Percentiles rank a stretch among this genome's conserved stretches.
These are phyloP conservation scores for Heteromyza rotundicornis DNA, from an alignment of 2,888 invertebrate genomes.

Conservation along the genomic window DNA sequence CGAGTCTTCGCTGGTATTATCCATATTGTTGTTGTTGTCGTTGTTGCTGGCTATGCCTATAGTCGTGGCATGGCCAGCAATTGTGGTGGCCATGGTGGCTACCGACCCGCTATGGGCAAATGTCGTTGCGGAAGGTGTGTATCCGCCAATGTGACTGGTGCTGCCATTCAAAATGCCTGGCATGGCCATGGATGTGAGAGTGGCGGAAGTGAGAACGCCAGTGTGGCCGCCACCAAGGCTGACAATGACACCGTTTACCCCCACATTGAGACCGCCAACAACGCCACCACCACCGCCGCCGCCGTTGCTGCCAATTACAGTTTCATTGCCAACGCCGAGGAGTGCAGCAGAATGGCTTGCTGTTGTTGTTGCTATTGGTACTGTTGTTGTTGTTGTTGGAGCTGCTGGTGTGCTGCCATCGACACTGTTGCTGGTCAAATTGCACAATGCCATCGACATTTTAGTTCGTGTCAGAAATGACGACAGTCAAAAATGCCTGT, in stretches of 20 bases:
- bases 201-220: background rate
- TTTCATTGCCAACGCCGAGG: background rate
- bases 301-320: slow-evolving; percentile 5
- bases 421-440: slow-evolving; percentile 41
- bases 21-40: slow-evolving; percentile 74
- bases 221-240: background rate
- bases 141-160: background rate
- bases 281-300: background rate
- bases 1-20: slow-evolving; percentile 86
- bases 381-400: slow-evolving; percentile 19
- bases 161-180: slow-evolving; percentile 63
- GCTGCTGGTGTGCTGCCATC: slow-evolving; percentile 11
- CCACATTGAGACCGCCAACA: slow-evolving; percentile 9
- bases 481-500: slow-evolving; percentile 21
- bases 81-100: slow-evolving; percentile 24
- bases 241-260: background rate
- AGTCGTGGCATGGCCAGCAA: slow-evolving; percentile 37
- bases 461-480: no score
- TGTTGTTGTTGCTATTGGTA: background rate
- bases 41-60: slow-evolving; percentile 56
- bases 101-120: slow-evolving; percentile 9
- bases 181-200: slow-evolving; percentile 3
- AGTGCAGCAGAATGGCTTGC: slow-evolving; percentile 44
- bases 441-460: slow-evolving; percentile 56
- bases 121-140: background rate